Evolutionary conservation across 2,113 vertebrate species (phyloP).

Genomic region (Microtus pennsylvanicus): DNA sequence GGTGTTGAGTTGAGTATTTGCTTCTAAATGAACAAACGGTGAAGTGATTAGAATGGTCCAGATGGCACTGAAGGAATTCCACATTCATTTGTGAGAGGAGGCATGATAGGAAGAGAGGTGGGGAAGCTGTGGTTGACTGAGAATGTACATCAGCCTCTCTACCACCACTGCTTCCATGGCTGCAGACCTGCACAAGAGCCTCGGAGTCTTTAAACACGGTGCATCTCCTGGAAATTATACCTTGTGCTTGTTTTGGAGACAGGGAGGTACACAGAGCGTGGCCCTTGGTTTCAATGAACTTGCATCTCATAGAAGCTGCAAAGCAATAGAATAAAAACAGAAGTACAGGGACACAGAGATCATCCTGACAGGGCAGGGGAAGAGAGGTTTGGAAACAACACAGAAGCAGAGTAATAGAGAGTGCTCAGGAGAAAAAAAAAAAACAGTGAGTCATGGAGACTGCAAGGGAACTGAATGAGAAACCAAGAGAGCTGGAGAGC

Average conservation of each 20-base stretch:
- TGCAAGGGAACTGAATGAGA: background rate
- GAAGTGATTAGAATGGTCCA: background rate
- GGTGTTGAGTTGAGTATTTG: background rate
- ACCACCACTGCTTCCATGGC: too few relatives aligned
- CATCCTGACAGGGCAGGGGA: background rate
- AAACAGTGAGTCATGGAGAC: background rate
- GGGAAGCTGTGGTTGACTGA: background rate
- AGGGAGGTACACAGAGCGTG: background rate
- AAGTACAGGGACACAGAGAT: background rate
- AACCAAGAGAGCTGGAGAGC: background rate
- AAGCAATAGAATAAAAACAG: background rate
- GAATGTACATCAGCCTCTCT: background rate
- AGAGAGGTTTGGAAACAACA: background rate
- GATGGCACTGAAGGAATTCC: background rate
- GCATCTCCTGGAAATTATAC: background rate
- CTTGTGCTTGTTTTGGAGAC: background rate
- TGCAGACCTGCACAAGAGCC: background rate
- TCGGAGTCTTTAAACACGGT: background rate
- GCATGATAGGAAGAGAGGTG: background rate
- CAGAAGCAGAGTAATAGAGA: background rate
- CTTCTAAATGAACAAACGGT: background rate
- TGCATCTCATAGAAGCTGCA: background rate
- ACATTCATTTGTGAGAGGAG: background rate
- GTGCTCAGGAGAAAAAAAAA: background rate
- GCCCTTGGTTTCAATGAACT: background rate